Conservation (phyloP, 2,797 vertebrate genomes). For the Phataginus tetradactyla region DNA sequence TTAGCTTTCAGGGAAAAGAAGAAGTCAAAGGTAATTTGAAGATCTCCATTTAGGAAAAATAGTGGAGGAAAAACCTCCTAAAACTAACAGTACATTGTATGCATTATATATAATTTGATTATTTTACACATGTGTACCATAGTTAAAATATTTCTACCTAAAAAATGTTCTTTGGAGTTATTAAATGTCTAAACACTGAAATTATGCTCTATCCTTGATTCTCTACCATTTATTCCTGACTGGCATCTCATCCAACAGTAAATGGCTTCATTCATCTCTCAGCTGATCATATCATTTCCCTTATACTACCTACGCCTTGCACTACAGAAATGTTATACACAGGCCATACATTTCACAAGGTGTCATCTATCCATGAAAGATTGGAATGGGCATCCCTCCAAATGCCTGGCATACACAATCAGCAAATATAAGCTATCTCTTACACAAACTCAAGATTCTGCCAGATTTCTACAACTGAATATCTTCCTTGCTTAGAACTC, state of each 20-base stretch:
- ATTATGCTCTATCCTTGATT: neutral
- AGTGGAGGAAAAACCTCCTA: neutral
- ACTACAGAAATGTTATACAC: neutral
- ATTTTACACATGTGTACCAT: neutral
- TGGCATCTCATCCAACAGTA: neutral
- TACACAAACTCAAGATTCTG: neutral
- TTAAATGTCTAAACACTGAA: neutral
- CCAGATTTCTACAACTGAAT: neutral
- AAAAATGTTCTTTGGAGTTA: constrained; percentile 22
- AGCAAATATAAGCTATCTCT: neutral
- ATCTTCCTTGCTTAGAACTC: neutral
- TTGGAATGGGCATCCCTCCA: neutral
- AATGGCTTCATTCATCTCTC: neutral
- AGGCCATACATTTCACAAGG: neutral
- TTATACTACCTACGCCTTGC: neutral
- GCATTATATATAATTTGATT: neutral
- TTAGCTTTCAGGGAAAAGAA: neutral
- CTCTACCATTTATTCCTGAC: neutral
- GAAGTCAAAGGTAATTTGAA: neutral
- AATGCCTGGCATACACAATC: neutral
- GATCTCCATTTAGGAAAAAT: neutral
- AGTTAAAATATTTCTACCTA: neutral
- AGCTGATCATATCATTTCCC: neutral
- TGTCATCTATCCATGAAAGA: neutral
- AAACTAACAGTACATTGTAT: neutral